Percentiles rank a stretch among this genome's conserved stretches.
Conservation (phyloP, 1,140 invertebrate species). For the Euura lappo region DNA sequence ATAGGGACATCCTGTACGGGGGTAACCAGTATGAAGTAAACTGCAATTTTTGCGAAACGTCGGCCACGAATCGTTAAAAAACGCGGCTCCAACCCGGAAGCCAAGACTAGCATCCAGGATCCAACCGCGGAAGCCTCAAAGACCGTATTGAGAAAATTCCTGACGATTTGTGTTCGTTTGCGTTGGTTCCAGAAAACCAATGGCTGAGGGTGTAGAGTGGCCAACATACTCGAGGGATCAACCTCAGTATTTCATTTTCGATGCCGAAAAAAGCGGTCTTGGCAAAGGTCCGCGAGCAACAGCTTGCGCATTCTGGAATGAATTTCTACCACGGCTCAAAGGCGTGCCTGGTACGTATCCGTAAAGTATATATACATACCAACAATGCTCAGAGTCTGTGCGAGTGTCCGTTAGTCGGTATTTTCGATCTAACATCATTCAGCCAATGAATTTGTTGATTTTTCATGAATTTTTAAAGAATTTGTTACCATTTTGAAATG, state of each 20-base stretch:
- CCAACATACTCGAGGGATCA: constrained; percentile 84
- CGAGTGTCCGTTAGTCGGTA: not conserved
- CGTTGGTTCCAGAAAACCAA: constrained; percentile 75
- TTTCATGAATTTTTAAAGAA: no score
- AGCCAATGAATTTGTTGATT: not conserved
- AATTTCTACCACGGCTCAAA: constrained; percentile 86
- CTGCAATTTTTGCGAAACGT: no score
- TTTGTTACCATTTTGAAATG: no score
- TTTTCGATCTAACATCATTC: constrained; percentile 14
- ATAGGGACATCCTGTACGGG: no score
- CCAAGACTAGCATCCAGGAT: no score
- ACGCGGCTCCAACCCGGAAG: no score
- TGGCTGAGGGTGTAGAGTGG: constrained; percentile 83
- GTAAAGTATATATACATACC: no score
- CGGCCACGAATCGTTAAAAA: no score
- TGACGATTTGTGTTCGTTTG: not conserved
- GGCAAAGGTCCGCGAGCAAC: constrained; percentile 84
- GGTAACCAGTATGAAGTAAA: no score
- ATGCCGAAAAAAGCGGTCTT: constrained; percentile 74
- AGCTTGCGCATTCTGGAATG: constrained; percentile 94
- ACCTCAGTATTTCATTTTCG: constrained; percentile 88
- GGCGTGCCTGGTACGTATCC: constrained; percentile 70
- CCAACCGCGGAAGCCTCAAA: no score
- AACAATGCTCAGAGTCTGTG: no score
- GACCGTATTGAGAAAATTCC: no score